A percentile compares a stretch with the other conserved stretches of the same genome.
phyloP scores from a whole-genome alignment of 2,113 vertebrate species.

The Archilochus colubris region DNA sequence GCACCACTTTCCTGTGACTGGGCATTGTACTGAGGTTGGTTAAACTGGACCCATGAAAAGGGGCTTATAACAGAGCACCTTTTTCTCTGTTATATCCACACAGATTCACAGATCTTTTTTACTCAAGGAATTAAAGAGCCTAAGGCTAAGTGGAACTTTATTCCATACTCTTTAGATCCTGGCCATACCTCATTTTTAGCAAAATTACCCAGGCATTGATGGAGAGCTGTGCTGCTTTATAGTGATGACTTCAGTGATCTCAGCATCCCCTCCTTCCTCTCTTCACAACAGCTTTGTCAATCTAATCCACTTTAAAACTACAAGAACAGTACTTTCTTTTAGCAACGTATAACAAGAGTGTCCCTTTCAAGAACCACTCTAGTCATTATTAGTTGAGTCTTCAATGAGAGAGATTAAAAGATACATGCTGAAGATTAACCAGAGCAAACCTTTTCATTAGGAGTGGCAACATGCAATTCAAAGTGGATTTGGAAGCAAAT shows the following conservation, averaged over 20 bases:
- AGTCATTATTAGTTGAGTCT: background rate
- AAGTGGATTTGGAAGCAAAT: slow-evolving; percentile 8
- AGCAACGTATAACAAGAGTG: background rate
- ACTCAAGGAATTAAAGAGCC: background rate
- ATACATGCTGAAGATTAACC: slow-evolving; percentile 1
- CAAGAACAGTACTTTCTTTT: background rate
- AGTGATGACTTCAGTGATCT: background rate
- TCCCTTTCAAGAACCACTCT: background rate
- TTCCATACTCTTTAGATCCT: background rate
- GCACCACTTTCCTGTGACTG: background rate
- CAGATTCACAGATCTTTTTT: background rate
- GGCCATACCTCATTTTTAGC: background rate
- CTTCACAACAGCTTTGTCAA: background rate
- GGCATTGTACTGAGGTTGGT: background rate
- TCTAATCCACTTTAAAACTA: background rate
- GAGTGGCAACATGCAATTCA: background rate
- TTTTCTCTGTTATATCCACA: background rate
- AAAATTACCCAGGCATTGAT: background rate
- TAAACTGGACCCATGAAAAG: background rate
- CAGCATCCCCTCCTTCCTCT: background rate
- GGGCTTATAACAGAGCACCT: background rate
- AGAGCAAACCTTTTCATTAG: slow-evolving; percentile 23
- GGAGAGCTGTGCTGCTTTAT: background rate
- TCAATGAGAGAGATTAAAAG: slow-evolving; percentile 7
- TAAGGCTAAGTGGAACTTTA: background rate